Percentiles rank a stretch among this genome's conserved stretches.
These are phyloP conservation scores for Chrysomallon squamiferum DNA, from an alignment of 1,140 invertebrate species.

Conservation along the genomic window DNA sequence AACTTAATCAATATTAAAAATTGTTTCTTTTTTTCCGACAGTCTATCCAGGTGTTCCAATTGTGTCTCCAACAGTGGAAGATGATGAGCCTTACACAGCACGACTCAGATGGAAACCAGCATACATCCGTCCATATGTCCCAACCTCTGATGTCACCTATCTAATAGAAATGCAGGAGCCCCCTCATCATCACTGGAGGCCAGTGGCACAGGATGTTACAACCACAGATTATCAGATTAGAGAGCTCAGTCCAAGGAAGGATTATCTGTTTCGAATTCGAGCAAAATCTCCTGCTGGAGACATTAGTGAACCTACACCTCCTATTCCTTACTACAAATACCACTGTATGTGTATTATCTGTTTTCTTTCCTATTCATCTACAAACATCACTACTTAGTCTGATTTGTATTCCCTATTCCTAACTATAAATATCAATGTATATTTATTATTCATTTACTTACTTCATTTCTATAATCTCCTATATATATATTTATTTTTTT, in stretches of 20 bases:
- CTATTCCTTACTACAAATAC: constrained; percentile 47
- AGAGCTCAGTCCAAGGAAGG: constrained; percentile 46
- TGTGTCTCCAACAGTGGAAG: constrained; percentile 32
- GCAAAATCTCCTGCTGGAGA: constrained; percentile 84
- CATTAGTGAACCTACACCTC: constrained; percentile 55
- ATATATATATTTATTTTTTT: too few species aligned
- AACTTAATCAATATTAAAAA: too few species aligned
- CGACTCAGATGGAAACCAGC: constrained; percentile 49
- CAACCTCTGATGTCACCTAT: constrained; percentile 25
- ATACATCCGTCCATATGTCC: constrained; percentile 41
- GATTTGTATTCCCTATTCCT: too few species aligned
- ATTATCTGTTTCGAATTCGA: constrained; percentile 52
- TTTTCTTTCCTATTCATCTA: too few species aligned
- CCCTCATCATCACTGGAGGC: constrained; percentile 46
- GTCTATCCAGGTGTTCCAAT: constrained; percentile 47
- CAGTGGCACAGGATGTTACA: constrained; percentile 44
- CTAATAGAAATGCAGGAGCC: constrained; percentile 45
- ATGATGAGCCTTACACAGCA: constrained; percentile 39
- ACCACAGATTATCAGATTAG: constrained; percentile 37
- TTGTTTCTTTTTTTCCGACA: constrained; percentile 26
- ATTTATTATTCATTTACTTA: too few species aligned
- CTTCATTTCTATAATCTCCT: too few species aligned
- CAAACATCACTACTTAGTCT: too few species aligned
- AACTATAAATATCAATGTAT: constrained; percentile 7
- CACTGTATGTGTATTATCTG: constrained; percentile 36